These are phyloP conservation scores for Scophthalmus maximus DNA, from an alignment of 2,113 vertebrate species.

Conservation along the genomic window DNA sequence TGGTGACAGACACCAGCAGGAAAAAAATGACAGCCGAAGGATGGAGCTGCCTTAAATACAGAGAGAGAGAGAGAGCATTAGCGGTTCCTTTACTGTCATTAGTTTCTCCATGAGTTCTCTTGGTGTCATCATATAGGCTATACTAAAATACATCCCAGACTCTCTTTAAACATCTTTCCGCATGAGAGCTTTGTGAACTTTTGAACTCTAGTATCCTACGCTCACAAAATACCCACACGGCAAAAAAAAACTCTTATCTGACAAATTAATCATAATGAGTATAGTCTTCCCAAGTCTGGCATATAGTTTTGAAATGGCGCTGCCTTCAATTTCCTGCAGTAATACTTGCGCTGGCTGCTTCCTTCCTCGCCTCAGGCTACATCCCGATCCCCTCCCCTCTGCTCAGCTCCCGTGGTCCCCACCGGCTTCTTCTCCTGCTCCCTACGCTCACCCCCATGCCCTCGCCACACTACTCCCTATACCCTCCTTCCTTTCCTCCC, in stretches of 20 bases:
- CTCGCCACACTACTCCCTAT: constrained; percentile 24
- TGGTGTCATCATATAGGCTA: neutral
- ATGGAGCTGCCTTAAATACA: neutral
- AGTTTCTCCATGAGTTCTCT: neutral
- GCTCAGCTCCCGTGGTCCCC: constrained; percentile 16
- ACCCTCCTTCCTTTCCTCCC: constrained; percentile 23
- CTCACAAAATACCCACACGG: neutral
- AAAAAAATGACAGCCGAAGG: neutral
- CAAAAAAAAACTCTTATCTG: constrained; percentile 46
- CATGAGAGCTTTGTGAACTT: neutral
- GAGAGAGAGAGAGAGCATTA: neutral
- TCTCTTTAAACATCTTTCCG: neutral
- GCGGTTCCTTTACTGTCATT: neutral
- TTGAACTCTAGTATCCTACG: neutral
- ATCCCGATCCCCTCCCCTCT: constrained; percentile 8
- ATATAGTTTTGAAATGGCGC: constrained; percentile 40
- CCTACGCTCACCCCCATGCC: constrained; percentile 26
- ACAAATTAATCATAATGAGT: constrained; percentile 49
- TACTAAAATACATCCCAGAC: too few species aligned
- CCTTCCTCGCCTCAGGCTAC: constrained; percentile 29
- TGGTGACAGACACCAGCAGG: constrained; percentile 8
- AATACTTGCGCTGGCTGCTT: neutral
- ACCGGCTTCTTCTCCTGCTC: constrained; percentile 25
- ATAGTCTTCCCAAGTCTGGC: constrained; percentile 17
- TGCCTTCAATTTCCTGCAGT: constrained; percentile 53